A percentile compares a stretch with the other conserved stretches of the same genome.
These are phyloP conservation scores for Pseudobourletiella spinata DNA, from an alignment of 1,140 invertebrate genomes.

Conservation along the genomic window DNA sequence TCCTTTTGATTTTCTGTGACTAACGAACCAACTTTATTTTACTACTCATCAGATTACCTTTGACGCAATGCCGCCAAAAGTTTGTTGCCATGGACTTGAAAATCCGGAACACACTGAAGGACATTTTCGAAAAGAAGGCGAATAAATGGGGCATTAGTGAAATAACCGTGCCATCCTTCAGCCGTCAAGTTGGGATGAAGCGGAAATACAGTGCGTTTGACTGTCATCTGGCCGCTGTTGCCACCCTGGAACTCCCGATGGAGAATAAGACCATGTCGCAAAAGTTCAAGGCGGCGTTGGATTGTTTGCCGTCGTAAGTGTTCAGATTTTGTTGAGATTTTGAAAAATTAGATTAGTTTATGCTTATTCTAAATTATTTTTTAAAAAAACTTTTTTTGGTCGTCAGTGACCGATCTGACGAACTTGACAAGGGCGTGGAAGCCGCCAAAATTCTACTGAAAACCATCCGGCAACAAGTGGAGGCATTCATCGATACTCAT, in stretches of 20 bases:
- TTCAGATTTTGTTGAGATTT: conserved; percentile 10
- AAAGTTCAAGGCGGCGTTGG: conserved; percentile 65
- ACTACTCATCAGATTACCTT: conserved; percentile 60
- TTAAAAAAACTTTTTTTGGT: conserved; percentile 8
- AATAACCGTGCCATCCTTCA: conserved; percentile 65
- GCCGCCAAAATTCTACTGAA: conserved; percentile 62
- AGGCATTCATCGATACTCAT: conserved; percentile 68
- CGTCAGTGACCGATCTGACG: background rate
- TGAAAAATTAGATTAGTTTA: background rate
- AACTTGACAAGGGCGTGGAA: conserved; percentile 59
- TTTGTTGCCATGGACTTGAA: conserved; percentile 80
- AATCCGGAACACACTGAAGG: conserved; percentile 64
- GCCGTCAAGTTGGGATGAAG: conserved; percentile 68
- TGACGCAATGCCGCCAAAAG: conserved; percentile 75
- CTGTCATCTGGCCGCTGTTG: conserved; percentile 67
- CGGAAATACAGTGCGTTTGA: conserved; percentile 73
- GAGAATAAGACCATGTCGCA: conserved; percentile 49
- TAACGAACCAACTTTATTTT: no score
- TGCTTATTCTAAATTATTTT: conserved; percentile 8
- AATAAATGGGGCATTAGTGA: conserved; percentile 69
- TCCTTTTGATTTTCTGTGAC: background rate
- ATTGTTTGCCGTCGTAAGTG: conserved; percentile 53
- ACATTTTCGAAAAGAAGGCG: conserved; percentile 63
- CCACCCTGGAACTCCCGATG: conserved; percentile 64
- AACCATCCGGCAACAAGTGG: conserved; percentile 68